Percentiles rank a stretch among this genome's conserved stretches.
phyloP scores from a whole-genome alignment of 2,888 invertebrate genomes.

The Lasioglossum zephyrum region DNA sequence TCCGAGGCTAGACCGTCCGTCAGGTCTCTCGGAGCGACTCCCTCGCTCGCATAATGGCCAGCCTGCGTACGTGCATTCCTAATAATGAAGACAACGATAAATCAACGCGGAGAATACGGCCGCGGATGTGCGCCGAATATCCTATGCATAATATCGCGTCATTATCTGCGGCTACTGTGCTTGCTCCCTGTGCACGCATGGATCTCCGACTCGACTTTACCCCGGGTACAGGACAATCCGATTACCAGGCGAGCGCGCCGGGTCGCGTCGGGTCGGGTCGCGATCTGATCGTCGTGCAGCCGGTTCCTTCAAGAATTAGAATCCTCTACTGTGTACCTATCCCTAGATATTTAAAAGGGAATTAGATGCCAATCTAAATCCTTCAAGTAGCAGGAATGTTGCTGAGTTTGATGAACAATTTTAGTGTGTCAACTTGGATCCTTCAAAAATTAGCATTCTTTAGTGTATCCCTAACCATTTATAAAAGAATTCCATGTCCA shows the following conservation, averaged over 20 bases:
- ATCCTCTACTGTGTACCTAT: neutral
- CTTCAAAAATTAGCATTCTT: neutral
- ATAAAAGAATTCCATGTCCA: too few relatives aligned
- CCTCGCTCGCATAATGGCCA: conserved; percentile 77
- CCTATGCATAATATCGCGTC: conserved; percentile 84
- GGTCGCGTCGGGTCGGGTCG: conserved; percentile 18
- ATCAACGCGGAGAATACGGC: conserved; percentile 84
- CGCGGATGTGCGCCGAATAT: conserved; percentile 84
- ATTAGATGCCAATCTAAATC: neutral
- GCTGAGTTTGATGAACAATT: neutral
- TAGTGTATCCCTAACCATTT: too few relatives aligned
- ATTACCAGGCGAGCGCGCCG: conserved; percentile 32
- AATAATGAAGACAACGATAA: conserved; percentile 85
- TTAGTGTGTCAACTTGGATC: neutral
- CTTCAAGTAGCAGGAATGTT: neutral
- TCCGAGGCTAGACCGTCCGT: conserved; percentile 78
- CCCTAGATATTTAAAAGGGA: neutral
- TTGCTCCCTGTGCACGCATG: conserved; percentile 60
- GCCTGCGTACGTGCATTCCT: conserved; percentile 83
- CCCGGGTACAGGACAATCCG: conserved; percentile 49
- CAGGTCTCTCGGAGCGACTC: conserved; percentile 69
- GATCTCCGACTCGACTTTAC: conserved; percentile 71
- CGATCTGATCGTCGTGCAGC: neutral
- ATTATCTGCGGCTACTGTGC: conserved; percentile 79
- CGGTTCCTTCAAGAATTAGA: neutral